Evolutionary conservation across 2,113 vertebrate species (phyloP).

Genomic region (Cyanoliseus patagonus): DNA sequence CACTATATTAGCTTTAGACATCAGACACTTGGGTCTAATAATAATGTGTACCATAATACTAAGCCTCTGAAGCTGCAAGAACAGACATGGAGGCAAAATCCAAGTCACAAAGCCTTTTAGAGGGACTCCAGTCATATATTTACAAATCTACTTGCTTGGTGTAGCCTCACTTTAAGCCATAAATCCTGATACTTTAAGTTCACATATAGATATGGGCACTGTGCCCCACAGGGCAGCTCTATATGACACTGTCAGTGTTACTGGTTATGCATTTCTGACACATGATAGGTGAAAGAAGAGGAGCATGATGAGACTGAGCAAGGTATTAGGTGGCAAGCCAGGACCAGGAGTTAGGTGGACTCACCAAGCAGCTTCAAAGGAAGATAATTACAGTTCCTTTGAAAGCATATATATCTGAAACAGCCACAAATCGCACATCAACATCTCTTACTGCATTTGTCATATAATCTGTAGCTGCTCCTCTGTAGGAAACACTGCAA

Average conservation of each 20-base stretch:
- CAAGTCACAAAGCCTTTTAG: background rate
- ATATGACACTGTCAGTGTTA: background rate
- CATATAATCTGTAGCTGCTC: background rate
- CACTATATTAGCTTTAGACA: background rate
- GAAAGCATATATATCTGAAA: background rate
- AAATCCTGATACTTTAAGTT: background rate
- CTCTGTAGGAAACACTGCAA: background rate
- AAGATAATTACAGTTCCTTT: background rate
- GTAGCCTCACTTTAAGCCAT: background rate
- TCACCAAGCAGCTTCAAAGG: background rate
- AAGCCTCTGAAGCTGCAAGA: background rate
- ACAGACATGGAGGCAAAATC: background rate
- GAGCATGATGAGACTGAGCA: background rate
- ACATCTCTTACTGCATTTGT: background rate
- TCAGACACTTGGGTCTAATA: background rate
- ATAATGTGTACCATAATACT: background rate
- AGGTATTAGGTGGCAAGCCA: too few species aligned
- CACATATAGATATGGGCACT: fast-evolving
- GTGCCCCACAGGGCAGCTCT: fast-evolving
- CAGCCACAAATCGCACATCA: background rate
- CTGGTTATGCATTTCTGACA: background rate
- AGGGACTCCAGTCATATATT: background rate
- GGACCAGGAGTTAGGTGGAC: background rate
- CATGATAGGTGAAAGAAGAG: fast-evolving
- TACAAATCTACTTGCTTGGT: background rate